A percentile compares a stretch with the other conserved stretches of the same genome.
phyloP scores from a whole-genome alignment of 1,140 invertebrate species.

The Bombus soroeensis region DNA sequence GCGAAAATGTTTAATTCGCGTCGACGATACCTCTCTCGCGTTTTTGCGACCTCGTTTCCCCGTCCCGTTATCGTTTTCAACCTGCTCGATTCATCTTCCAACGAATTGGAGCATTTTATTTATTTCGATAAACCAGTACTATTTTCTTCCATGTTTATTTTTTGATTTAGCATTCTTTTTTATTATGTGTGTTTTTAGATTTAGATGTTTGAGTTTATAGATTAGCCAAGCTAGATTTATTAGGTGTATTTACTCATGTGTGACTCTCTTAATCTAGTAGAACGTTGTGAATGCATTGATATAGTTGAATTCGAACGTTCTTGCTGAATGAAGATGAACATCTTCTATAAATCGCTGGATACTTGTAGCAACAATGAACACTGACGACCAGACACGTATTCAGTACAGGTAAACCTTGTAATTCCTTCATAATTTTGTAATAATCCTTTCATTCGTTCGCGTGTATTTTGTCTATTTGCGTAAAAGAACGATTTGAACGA shows the following conservation, averaged over 20 bases:
- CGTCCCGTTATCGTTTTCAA: not conserved
- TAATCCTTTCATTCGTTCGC: no score
- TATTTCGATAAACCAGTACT: not conserved
- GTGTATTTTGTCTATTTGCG: no score
- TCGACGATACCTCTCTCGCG: not conserved
- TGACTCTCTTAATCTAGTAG: not conserved
- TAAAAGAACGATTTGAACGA: no score
- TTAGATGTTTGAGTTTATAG: not conserved
- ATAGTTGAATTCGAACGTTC: no score
- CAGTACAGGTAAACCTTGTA: no score
- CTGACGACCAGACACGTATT: no score
- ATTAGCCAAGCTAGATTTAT: not conserved
- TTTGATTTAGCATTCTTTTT: not conserved
- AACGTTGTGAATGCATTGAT: not conserved
- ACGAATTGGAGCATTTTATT: not conserved
- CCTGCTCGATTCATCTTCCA: not conserved
- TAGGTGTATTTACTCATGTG: not conserved
- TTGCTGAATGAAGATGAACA: no score
- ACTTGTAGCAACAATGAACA: no score
- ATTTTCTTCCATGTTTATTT: not conserved
- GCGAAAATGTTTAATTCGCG: slow-evolving; percentile 14
- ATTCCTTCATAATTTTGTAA: no score
- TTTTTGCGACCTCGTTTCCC: not conserved
- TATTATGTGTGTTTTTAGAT: not conserved
- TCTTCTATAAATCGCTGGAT: no score